These are phyloP conservation scores for Campoplex nolae DNA, from an alignment of 2,888 invertebrate genomes.

Conservation along the genomic window DNA sequence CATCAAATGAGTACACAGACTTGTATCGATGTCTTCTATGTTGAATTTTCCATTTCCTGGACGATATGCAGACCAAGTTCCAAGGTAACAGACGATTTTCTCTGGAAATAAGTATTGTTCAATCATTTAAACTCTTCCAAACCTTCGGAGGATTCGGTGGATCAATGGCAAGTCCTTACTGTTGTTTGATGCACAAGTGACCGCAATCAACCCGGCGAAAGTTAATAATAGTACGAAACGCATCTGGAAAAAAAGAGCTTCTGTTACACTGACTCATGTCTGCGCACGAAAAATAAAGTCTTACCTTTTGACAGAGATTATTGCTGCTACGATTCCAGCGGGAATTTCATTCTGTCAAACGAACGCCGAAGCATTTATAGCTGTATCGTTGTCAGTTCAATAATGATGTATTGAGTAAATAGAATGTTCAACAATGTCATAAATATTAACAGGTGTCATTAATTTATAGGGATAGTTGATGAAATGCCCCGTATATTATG, in stretches of 20 bases:
- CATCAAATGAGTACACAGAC: constrained; percentile 90
- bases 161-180: constrained; percentile 6
- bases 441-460: neutral
- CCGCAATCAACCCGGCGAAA: constrained; percentile 1
- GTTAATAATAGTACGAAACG: constrained; percentile 1
- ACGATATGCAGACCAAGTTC: constrained; percentile 91
- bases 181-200: neutral
- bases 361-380: neutral
- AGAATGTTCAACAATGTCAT: neutral
- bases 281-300: neutral
- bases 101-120: constrained; percentile 83
- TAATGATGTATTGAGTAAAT: neutral
- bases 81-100: constrained; percentile 90
- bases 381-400: neutral
- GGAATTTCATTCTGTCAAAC: neutral
- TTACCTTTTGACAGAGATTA: neutral
- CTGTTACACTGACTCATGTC: neutral
- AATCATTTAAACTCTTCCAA: no score
- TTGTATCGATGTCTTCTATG: constrained; percentile 88
- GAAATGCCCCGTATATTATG: neutral
- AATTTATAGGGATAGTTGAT: neutral
- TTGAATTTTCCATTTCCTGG: constrained; percentile 88
- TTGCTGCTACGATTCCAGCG: neutral
- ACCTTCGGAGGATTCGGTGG: no score
- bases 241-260: constrained; percentile 22